Evolutionary conservation across 1,140 invertebrate genomes (phyloP), one percentile per base, ranked within the genome.

Genomic region (Dendrolimus kikuchii): DNA sequence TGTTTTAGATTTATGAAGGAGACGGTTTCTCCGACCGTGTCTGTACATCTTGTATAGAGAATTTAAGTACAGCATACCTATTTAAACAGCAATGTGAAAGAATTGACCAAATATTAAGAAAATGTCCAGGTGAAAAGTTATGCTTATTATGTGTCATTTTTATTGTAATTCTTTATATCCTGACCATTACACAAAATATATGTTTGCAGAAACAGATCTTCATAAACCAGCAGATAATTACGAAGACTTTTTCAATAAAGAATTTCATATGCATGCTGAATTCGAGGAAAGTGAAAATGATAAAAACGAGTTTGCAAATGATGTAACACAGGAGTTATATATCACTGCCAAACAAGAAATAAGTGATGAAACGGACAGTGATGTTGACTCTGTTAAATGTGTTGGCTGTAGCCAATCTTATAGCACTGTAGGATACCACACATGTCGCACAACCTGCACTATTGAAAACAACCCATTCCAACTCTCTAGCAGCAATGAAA

Each of bases 21-120:
- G 91, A 92, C 80, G 91, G 91, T n/a, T 78, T 92, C 63, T 90
- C 91, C 41, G 82, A 89, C 57, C 84, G 89, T 49, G 89, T 92
- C 6, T 92, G 91, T 53, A 87, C 82, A 44, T 67, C 86, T 37
- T 92, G 91, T 62, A 89, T 89, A 4, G 87, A 90, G 49, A 90
- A 91, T 63, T 74, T 91, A n/a, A 89, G 90, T 59, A 86, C 88
- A 36, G 87, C 90, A 38, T 92, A 91, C 66, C 86, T 90, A 53
- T 92, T 92, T 62, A 92, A 92, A 66, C 64, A 89, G 47, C 89
- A 90, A 73, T 91, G 91, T 60, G 91, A 92, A 74, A 87, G 90
- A 64, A 90, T 90, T 8, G 89, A 92, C 67, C 83, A 60, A 46
- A 66, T 89, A 8, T 64, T 92, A 5, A 73, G 88, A 60, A 88